Evolutionary conservation across 2,113 vertebrate genomes (phyloP).

Genomic region (Catagonus wagneri): DNA sequence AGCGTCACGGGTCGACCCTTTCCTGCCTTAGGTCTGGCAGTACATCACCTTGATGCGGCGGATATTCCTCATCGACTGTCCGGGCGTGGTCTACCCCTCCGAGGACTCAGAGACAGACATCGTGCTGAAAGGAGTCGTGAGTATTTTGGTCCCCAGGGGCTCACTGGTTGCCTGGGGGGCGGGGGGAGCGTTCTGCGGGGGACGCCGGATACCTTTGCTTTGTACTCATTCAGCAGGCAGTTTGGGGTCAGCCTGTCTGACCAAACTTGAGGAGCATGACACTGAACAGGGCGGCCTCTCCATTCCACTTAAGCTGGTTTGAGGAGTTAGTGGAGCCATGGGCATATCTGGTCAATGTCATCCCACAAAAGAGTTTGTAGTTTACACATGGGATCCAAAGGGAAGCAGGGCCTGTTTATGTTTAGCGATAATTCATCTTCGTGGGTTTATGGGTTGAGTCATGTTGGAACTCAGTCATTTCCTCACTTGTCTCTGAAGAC

Average conservation of each 20-base stretch:
- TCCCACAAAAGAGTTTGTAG: conserved; percentile 38
- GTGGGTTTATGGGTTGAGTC: conserved; percentile 75
- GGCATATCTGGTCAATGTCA: conserved; percentile 72
- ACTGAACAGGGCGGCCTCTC: conserved; percentile 47
- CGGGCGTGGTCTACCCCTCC: conserved; percentile 98
- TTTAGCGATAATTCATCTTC: conserved; percentile 71
- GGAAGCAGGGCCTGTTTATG: conserved; percentile 74
- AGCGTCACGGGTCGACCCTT: too few species aligned
- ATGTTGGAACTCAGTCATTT: conserved; percentile 73
- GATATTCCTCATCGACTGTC: conserved; percentile 99
- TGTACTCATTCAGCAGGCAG: conserved; percentile 31
- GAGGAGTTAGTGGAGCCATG: neutral
- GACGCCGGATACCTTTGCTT: neutral
- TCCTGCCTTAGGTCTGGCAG: conserved; percentile 91
- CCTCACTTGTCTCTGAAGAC: conserved; percentile 73
- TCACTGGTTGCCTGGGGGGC: neutral
- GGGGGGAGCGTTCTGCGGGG: neutral
- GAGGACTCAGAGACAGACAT: conserved; percentile 97
- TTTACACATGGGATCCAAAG: conserved; percentile 60
- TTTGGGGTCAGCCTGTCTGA: conserved; percentile 33
- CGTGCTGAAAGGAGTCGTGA: conserved; percentile 97
- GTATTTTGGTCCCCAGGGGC: conserved; percentile 71
- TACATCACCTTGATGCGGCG: conserved; percentile 98
- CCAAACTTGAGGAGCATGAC: neutral
- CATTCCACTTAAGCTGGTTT: conserved; percentile 33